Percentiles rank a stretch among this genome's conserved stretches.
Evolutionary conservation across 2,113 vertebrate genomes (phyloP).

Genomic region (Aspiorhynchus laticeps): DNA sequence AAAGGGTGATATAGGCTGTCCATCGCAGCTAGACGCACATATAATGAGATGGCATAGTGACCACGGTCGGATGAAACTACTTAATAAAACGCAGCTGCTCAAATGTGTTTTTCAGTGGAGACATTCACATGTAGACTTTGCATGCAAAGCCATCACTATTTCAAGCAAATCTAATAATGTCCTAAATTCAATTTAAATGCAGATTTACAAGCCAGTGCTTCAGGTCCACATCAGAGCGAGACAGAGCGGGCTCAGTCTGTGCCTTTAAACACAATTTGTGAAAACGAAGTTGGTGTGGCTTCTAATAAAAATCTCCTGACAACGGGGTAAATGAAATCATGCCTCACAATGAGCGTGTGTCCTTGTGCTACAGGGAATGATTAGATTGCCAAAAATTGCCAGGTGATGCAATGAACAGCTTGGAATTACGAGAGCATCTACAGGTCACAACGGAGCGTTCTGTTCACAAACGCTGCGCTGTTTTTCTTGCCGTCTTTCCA

Average conservation of each 20-base stretch:
- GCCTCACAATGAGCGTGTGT: conserved; percentile 18
- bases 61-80: conserved; percentile 27
- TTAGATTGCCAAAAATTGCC: conserved; percentile 15
- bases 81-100: conserved; percentile 33
- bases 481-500: neutral
- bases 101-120: neutral
- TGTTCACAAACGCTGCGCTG: no score
- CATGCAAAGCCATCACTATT: conserved; percentile 48
- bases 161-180: conserved; percentile 64
- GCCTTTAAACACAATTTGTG: conserved; percentile 53
- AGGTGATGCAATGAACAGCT: conserved; percentile 18
- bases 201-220: conserved; percentile 45
- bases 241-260: conserved; percentile 46
- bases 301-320: conserved; percentile 59
- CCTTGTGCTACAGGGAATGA: conserved; percentile 37
- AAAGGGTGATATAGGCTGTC: conserved; percentile 41
- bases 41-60: conserved; percentile 49
- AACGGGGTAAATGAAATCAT: conserved; percentile 49
- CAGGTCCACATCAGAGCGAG: conserved; percentile 22
- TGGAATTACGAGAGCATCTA: conserved; percentile 10
- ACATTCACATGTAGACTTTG: neutral
- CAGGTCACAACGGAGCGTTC: neutral
- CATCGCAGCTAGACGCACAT: neutral
- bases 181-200: conserved; percentile 63
- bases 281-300: conserved; percentile 43